Base-by-base conservation (phyloP, 2,797 vertebrate species). In the Crenichthys baileyi region DNA sequence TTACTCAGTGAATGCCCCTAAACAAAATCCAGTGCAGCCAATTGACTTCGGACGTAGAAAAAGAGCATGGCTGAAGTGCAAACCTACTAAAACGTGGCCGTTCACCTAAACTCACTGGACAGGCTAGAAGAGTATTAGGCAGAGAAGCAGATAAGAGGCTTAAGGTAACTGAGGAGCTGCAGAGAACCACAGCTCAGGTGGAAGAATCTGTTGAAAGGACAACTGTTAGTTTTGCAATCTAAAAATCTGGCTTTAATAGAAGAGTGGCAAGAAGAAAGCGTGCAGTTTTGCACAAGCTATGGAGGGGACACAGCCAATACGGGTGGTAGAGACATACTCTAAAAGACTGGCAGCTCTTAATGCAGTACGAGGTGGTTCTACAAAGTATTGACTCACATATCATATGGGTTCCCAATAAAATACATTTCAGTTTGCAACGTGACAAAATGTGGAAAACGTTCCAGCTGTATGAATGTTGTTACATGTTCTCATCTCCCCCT, bases 401-500 rank as follows among this genome's bases (percentile, higher is more conserved):
- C 31, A 3, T 31, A 46, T 11, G 46, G 39, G 46, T 68, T 24
- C 41, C 20, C 22, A 55, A 8, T 24, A 24, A 55, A 55, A 55
- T 7, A 55, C 20, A 22, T 58, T n/a, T 58, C 24, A 11, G 56
- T 58, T n/a, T 58, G 22, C 12, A n/a, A n/a, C 5, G 24, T 46
- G 11, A 46, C 24, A 26, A 70, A 70, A 46, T 15, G 41, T 70
- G 24, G 41, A 26, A 46, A 46, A 46, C 11, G 41, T 70, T 70
- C 41, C n/a, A 67, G 24, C 24, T 24, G 22, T 41, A 20, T 2
- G 20, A 39, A 36, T 36, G 20, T 16, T 41, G 36, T 67, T 39
- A 41, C 24, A 67, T 24, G 20, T 61, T 60, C 83, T 50, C 22
- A 16, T 75, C 61, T 77, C 55, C 22, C 39, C 48, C 77, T 53